Evolutionary conservation across 2,797 vertebrate genomes (phyloP).

Genomic region (Enteromius unitaeniatus): DNA sequence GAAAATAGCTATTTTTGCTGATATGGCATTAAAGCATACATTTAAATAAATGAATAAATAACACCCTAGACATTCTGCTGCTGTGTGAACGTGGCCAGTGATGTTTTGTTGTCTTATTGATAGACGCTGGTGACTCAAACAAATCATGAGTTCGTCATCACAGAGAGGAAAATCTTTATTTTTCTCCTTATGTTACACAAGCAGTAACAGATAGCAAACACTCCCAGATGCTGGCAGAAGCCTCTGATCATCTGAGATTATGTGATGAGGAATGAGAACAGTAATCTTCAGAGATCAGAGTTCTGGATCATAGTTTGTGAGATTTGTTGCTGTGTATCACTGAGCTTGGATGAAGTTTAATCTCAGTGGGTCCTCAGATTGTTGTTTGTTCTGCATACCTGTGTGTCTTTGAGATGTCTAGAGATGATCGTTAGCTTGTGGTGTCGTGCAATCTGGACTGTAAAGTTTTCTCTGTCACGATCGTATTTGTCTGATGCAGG

Average conservation of each 20-base stretch:
- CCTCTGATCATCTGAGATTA: constrained; percentile 27
- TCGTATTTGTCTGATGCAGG: not conserved
- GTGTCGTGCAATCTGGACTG: not conserved
- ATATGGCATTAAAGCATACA: not conserved
- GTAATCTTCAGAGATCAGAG: constrained; percentile 53
- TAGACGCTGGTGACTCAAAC: not conserved
- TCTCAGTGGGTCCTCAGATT: constrained; percentile 24
- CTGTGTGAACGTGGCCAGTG: not conserved
- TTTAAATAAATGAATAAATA: not conserved
- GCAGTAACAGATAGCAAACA: not conserved
- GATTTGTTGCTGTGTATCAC: constrained; percentile 53
- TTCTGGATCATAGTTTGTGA: constrained; percentile 62
- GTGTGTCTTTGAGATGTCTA: constrained; percentile 24
- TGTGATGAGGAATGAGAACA: too few relatives aligned
- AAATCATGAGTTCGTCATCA: not conserved
- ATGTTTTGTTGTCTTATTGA: not conserved
- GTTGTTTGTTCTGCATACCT: constrained; percentile 10
- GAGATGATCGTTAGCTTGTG: constrained; percentile 2
- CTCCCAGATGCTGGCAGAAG: not conserved
- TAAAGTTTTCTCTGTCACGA: not conserved
- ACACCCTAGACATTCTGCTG: not conserved
- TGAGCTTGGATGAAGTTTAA: constrained; percentile 65
- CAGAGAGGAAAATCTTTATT: not conserved
- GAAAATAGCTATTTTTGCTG: not conserved
- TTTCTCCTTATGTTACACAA: not conserved